Percentiles rank a stretch among this genome's conserved stretches.
phyloP scores from a whole-genome alignment of 2,797 vertebrate species.

The Garrulus glandarius region DNA sequence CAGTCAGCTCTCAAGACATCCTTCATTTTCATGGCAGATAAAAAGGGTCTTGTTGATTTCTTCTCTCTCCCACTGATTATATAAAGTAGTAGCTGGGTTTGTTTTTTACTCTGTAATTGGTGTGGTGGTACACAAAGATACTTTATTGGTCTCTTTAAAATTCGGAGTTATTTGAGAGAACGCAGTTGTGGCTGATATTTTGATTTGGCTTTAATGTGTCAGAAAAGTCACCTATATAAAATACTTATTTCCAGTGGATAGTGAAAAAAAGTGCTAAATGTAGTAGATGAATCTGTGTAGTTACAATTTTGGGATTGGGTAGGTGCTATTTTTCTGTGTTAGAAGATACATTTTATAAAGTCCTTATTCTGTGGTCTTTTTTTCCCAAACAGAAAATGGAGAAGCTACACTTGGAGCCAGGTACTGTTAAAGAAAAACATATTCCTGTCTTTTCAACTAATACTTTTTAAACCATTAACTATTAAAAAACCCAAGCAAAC shows the following conservation, averaged over 20 bases:
- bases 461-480: constrained; percentile 70
- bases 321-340: background rate
- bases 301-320: background rate
- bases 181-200: fast-evolving
- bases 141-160: background rate
- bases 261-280: background rate
- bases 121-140: background rate
- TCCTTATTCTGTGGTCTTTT: background rate
- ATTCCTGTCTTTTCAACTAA: constrained; percentile 65
- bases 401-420: constrained; percentile 84
- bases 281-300: background rate
- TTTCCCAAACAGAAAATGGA: constrained; percentile 76
- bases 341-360: background rate
- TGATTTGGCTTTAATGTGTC: background rate
- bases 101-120: background rate
- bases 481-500: constrained; percentile 23
- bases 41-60: background rate
- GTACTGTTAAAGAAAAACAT: constrained; percentile 84
- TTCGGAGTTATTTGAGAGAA: background rate
- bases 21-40: background rate
- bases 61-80: background rate
- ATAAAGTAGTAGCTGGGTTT: background rate
- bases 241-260: background rate
- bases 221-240: background rate
- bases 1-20: background rate